Conservation (phyloP, 35 echinoderm and acorn worm genomes). For the Apostichopus japonicus region DNA sequence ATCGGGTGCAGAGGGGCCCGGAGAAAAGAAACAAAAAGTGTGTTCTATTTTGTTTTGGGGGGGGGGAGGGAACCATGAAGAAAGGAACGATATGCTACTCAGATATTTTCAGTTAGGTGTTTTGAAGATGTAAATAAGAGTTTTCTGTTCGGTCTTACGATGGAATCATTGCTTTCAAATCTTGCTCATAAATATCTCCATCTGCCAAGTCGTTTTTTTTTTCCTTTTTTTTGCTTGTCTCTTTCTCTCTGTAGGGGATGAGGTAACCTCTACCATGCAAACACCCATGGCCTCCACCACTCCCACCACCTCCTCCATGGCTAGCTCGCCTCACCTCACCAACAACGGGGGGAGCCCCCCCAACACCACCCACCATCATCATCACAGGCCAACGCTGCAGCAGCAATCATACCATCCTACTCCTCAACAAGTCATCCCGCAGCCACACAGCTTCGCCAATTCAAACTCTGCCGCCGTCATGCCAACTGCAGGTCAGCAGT, state of each 20-base stretch:
- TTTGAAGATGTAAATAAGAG: too few relatives aligned
- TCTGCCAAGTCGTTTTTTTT: background rate
- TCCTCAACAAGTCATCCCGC: too few relatives aligned
- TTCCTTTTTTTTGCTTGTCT: slow-evolving; percentile 25
- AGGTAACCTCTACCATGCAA: slow-evolving; percentile 53
- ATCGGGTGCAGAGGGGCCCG: too few relatives aligned
- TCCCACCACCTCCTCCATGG: slow-evolving; percentile 53
- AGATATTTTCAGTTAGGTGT: too few relatives aligned
- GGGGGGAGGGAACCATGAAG: too few relatives aligned
- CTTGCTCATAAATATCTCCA: background rate
- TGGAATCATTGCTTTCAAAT: too few relatives aligned
- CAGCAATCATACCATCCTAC: slow-evolving; percentile 30
- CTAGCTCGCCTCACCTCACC: slow-evolving; percentile 17
- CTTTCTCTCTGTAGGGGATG: slow-evolving; percentile 53
- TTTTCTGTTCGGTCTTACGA: too few relatives aligned
- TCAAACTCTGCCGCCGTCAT: background rate
- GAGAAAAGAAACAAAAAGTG: too few relatives aligned
- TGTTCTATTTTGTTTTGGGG: too few relatives aligned
- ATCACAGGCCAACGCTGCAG: background rate
- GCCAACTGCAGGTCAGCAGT: slow-evolving; percentile 61
- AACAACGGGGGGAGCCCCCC: slow-evolving; percentile 52
- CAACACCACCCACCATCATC: background rate
- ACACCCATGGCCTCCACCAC: slow-evolving; percentile 42
- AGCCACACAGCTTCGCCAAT: slow-evolving; percentile 51
- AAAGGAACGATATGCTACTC: too few relatives aligned